Evolutionary conservation across 1,140 invertebrate species (phyloP).

Genomic region (Lanistes nyassanus): DNA sequence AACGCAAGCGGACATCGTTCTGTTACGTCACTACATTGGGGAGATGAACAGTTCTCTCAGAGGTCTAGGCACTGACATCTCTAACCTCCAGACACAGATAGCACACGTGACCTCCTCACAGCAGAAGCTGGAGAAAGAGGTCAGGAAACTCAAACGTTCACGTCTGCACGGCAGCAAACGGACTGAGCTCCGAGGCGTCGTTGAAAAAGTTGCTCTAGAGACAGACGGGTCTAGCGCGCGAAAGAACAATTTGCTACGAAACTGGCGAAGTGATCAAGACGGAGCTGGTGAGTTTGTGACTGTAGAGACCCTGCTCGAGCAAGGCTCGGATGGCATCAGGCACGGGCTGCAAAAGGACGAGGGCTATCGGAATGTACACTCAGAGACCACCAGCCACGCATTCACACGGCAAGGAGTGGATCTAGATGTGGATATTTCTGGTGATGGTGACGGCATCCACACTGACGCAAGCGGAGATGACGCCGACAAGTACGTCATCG

Average conservation of each 20-base stretch:
- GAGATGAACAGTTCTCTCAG: conserved; percentile 36
- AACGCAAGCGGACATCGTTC: conserved; percentile 38
- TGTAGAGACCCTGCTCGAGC: background rate
- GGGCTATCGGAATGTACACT: too few species aligned
- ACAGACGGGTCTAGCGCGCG: too few species aligned
- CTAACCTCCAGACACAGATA: conserved; percentile 16
- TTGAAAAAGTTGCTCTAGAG: too few species aligned
- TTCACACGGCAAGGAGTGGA: too few species aligned
- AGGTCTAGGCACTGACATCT: conserved; percentile 2
- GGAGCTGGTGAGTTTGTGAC: too few species aligned
- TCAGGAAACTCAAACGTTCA: background rate
- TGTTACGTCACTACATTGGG: conserved; percentile 35
- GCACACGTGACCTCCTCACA: background rate
- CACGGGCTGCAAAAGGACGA: too few species aligned
- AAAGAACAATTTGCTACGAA: too few species aligned
- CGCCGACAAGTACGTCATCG: background rate
- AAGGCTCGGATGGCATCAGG: too few species aligned
- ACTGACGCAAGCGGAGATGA: background rate
- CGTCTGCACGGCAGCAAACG: too few species aligned
- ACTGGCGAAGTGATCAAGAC: too few species aligned
- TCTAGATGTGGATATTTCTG: background rate
- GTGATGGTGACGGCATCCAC: background rate
- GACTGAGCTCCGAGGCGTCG: too few species aligned
- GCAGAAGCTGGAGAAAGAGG: background rate
- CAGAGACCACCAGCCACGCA: too few species aligned